Conservation (phyloP, 2,888 invertebrate genomes). For the Phragmatobia fuliginosa region DNA sequence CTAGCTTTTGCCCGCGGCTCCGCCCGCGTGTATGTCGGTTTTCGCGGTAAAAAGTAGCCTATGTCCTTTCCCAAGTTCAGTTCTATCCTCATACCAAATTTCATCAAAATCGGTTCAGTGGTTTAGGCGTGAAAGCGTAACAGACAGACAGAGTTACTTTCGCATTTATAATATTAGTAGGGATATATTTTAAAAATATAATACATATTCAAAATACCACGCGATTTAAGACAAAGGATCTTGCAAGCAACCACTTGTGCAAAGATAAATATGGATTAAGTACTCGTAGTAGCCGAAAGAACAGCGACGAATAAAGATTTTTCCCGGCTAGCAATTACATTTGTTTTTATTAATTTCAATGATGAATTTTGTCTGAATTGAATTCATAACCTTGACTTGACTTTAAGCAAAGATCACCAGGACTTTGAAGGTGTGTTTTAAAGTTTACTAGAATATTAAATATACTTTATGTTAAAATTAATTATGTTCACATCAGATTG, state of each 20-base stretch:
- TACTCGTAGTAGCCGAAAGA: background rate
- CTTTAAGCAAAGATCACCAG: slow-evolving; percentile 5
- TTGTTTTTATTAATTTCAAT: background rate
- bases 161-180: no score
- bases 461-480: slow-evolving; percentile 40
- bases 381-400: slow-evolving; percentile 17
- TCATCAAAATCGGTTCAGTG: no score
- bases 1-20: no score
- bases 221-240: background rate
- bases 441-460: slow-evolving; percentile 17
- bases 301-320: background rate
- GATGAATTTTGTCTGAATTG: slow-evolving; percentile 8
- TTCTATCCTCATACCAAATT: no score
- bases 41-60: no score
- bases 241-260: background rate
- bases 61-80: no score
- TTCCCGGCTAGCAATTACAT: background rate
- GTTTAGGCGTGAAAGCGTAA: no score
- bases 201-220: background rate
- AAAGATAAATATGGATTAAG: no score
- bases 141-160: no score
- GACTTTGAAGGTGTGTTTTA: slow-evolving; percentile 7
- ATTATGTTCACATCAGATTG: slow-evolving; percentile 53
- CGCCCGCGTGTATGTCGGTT: no score
- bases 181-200: no score